Base-by-base conservation (phyloP, 2,888 invertebrate species). In the Polyommatus icarus region DNA sequence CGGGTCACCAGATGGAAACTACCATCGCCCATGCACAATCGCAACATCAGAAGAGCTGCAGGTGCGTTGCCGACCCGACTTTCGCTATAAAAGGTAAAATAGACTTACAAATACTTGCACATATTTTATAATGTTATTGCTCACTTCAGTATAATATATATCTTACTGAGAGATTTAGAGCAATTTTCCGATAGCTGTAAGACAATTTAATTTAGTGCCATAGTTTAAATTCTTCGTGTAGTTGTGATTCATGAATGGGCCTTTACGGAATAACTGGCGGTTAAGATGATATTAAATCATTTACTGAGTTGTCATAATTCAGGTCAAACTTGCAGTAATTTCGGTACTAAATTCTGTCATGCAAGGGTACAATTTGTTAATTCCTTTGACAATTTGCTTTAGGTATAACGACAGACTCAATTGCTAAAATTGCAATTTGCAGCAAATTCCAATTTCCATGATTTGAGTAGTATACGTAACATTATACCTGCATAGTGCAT, bases 321-420 rank as follows among this genome's bases (percentile, higher is more conserved):
- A 76, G 76, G 76, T 76, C 76, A 46, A 32, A 73, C 79, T 32
- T 29, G 75, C 73, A 77, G 79, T 79, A 79, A 81, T 82, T 80
- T 79, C 71, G 73, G 61, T 79, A 78, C 78, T 79, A 82, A 81
- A 79, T 78, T 79, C 78, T 79, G 81, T 79, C 81, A 81, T 71
- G 79, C 80, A 79, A 80, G 78, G 80, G 80, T 81, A 81, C 80
- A 82, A 82, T 82, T 82, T 82, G 78, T 77, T 78, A 79, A 81
- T 81, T 81, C 79, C 76, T 72, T 73, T 54, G 71, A 78, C 73
- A 76, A 79, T 79, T 81, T 80, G 81, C 71, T 59, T 78, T n/a
- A 79, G 76, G 80, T 81, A 67, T 32, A 73, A 40, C 8, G 75
- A 54, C 50, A 50, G 7, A 54, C 24, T 15, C 54, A 75, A 54